Evolutionary conservation across 1,140 invertebrate genomes (phyloP).

Genomic region (Drosophila gunungcola): DNA sequence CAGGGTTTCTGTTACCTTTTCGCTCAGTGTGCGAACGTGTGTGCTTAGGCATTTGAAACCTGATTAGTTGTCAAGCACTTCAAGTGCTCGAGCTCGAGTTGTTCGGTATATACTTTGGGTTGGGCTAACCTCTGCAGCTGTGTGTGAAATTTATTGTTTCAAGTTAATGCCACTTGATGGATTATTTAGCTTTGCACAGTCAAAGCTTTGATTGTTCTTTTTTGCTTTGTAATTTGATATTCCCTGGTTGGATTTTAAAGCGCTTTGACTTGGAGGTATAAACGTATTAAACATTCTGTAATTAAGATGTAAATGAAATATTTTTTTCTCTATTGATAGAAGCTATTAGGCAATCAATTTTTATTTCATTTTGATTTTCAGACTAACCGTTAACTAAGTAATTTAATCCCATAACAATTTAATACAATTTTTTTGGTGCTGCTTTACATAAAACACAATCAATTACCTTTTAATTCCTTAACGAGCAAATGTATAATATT

Average conservation of each 20-base stretch:
- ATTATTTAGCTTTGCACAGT: conserved; percentile 75
- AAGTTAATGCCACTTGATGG: conserved; percentile 84
- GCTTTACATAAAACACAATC: no score
- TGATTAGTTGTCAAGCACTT: conserved; percentile 78
- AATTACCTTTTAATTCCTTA: no score
- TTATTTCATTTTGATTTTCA: no score
- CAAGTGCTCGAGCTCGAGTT: conserved; percentile 53
- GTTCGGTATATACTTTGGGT: conserved; percentile 14
- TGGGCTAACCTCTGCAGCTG: conserved; percentile 38
- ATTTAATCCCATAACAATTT: no score
- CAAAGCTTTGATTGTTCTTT: conserved; percentile 56
- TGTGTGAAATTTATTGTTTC: conserved; percentile 81
- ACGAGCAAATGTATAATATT: no score
- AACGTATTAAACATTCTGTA: neutral
- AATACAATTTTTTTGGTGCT: no score
- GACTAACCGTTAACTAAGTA: no score
- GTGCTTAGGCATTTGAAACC: conserved; percentile 72
- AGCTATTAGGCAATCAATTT: no score
- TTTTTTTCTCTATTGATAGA: no score
- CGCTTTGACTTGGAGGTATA: neutral
- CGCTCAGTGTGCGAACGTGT: conserved; percentile 27
- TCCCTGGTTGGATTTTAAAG: conserved; percentile 3
- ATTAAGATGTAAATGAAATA: neutral
- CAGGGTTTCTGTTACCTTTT: conserved; percentile 18
- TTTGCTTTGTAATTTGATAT: conserved; percentile 24